A percentile compares a stretch with the other conserved stretches of the same genome.
Evolutionary conservation across 2,113 vertebrate species (phyloP).

Genomic region (Spea multiplicata): DNA sequence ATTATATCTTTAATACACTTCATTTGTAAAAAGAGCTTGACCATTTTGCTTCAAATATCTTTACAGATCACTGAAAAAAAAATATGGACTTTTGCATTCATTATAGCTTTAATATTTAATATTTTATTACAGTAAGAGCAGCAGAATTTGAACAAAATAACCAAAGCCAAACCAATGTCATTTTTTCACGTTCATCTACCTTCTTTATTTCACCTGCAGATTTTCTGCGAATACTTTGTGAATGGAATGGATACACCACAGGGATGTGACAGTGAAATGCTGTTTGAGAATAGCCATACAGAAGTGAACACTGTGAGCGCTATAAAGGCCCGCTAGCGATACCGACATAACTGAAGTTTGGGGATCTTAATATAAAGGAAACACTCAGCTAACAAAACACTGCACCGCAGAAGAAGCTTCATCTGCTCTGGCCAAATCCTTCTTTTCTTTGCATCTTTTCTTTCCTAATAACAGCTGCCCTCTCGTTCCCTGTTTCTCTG

Average conservation of each 20-base stretch:
- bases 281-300: slow-evolving; percentile 8
- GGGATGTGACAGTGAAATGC: background rate
- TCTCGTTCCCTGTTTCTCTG: slow-evolving; percentile 79
- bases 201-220: too few species aligned
- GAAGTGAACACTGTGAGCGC: slow-evolving; percentile 34
- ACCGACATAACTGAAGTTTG: slow-evolving; percentile 71
- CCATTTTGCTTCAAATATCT: too few species aligned
- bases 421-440: slow-evolving; percentile 78
- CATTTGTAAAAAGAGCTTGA: too few species aligned
- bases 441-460: slow-evolving; percentile 76
- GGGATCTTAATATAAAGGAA: slow-evolving; percentile 70
- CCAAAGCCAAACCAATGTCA: too few species aligned
- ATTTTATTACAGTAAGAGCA: too few species aligned
- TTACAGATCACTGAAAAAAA: too few species aligned
- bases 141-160: too few species aligned
- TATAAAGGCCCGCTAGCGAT: slow-evolving; percentile 60
- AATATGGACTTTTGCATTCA: too few species aligned
- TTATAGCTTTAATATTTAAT: too few species aligned
- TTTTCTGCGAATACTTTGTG: slow-evolving; percentile 1
- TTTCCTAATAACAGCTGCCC: slow-evolving; percentile 80
- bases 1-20: too few species aligned
- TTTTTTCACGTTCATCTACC: too few species aligned
- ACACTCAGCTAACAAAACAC: slow-evolving; percentile 79
- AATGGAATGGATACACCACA: slow-evolving; percentile 16
- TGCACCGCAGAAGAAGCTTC: slow-evolving; percentile 70